Base-by-base conservation (phyloP, 1,140 invertebrate genomes). In the Heterodera carotae region DNA sequence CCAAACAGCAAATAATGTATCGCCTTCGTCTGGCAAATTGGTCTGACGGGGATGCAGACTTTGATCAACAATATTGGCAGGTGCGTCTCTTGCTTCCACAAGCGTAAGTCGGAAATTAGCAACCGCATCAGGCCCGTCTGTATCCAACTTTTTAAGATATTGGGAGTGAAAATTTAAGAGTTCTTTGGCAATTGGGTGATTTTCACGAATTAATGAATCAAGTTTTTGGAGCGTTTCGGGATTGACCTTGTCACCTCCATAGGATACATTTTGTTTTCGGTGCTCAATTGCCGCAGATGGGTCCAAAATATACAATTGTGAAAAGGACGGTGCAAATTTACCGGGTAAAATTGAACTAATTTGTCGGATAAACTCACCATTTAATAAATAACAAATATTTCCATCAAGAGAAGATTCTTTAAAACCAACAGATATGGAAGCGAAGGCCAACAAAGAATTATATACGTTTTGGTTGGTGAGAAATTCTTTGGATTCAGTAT, bases 391-490 rank as follows among this genome's bases (percentile, higher is more conserved):
- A n/a, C 66, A 68, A 22, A 68, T n/a, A 15, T 15, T n/a, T 15
- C 66, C 66, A n/a, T 27, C 33, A 22, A 18, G 5, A 34, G 33
- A 18, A 27, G 12, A n/a, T 68, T 68, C 66, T 68, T 39, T 22
- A 18, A n/a, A n/a, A 22, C 66, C 66, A 34, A 68, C 66, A 22
- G 33, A 68, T 5, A 68, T n/a, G 18, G 66, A 68, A 15, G 66
- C 66, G 25, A 68, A 68, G 12, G 66, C 66, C 1, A 68, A n/a
- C 7, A 68, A n/a, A 22, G 66, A 68, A 68, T 68, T 68, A n/a
- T 68, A 68, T 5, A 22, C 15, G 22, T 68, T 68, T 68, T 68
- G 66, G 18, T 68, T 18, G 1, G 12, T n/a, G 1, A 12, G 36
- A 68, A n/a, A 68, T 34, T 68, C 66, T n/a, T 34, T 34, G 15